Conservation (phyloP, 2,797 vertebrate genomes). For the Macroramphosus scolopax region DNA sequence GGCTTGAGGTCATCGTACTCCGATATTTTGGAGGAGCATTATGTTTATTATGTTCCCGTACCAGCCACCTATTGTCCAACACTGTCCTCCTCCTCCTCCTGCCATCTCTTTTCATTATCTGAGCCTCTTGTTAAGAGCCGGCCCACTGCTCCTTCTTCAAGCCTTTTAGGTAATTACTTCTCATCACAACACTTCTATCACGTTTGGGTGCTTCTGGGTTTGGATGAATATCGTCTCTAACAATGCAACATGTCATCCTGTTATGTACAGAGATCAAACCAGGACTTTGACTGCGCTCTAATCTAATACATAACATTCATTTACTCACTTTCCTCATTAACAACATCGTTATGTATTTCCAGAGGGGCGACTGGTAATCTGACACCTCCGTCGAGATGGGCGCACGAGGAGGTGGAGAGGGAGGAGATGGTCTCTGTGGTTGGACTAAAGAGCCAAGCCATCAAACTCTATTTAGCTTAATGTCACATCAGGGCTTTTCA, state of each 20-base stretch:
- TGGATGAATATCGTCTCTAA: too few relatives aligned
- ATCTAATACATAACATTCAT: too few relatives aligned
- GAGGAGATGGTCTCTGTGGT: neutral
- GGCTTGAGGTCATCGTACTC: too few relatives aligned
- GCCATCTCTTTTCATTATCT: constrained; percentile 23
- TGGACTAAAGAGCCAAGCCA: neutral
- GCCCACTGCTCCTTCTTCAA: constrained; percentile 2
- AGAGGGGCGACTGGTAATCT: neutral
- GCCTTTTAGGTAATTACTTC: constrained; percentile 13
- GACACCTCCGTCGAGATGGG: constrained; percentile 3
- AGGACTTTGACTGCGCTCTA: too few relatives aligned
- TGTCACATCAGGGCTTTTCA: constrained; percentile 13
- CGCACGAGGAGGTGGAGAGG: neutral
- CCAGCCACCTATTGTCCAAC: neutral
- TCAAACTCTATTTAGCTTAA: neutral
- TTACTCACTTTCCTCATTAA: neutral
- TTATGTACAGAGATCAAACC: too few relatives aligned
- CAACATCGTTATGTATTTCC: neutral
- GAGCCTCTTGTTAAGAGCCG: constrained; percentile 14
- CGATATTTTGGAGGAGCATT: too few relatives aligned
- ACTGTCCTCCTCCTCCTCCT: neutral
- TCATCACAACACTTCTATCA: too few relatives aligned
- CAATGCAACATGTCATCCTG: too few relatives aligned
- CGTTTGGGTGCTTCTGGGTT: too few relatives aligned
- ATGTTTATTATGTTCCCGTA: constrained; percentile 16